Conservation (phyloP, 2,888 invertebrate species). For the Fragum whitleyi region DNA sequence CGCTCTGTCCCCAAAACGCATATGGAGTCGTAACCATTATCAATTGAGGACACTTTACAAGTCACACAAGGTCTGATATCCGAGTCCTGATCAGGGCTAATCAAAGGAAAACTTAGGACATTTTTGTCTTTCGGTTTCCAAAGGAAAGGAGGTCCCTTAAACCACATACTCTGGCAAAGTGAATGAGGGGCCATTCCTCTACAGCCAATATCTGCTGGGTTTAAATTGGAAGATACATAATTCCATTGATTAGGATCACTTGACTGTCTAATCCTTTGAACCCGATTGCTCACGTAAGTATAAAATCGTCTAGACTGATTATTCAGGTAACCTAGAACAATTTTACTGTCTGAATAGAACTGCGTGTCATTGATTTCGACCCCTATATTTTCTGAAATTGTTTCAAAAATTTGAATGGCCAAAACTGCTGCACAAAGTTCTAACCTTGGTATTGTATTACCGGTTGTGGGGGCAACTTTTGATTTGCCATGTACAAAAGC, state of each 20-base stretch:
- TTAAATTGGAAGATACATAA: conserved; percentile 45
- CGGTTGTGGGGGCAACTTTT: background rate
- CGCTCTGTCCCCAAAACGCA: too few relatives aligned
- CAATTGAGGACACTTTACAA: background rate
- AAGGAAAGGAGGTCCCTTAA: conserved; percentile 35
- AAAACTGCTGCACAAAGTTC: background rate
- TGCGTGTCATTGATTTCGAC: background rate
- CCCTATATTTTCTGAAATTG: background rate
- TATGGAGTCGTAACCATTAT: too few relatives aligned
- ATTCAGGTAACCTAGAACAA: background rate
- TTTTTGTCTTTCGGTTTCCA: background rate
- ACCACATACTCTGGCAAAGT: conserved; percentile 41
- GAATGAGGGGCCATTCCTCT: conserved; percentile 20
- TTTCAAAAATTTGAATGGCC: background rate
- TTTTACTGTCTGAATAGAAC: background rate
- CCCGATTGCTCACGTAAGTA: conserved; percentile 56
- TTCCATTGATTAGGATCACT: conserved; percentile 61
- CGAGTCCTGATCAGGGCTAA: conserved; percentile 10
- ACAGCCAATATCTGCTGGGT: conserved; percentile 61
- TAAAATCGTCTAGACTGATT: conserved; percentile 46
- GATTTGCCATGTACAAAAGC: background rate
- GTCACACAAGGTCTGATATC: conserved; percentile 32
- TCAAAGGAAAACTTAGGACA: background rate
- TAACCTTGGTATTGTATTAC: background rate
- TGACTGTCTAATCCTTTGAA: background rate